These are phyloP conservation scores for Onchidella celtica DNA, from an alignment of 2,888 invertebrate species.

Conservation along the genomic window DNA sequence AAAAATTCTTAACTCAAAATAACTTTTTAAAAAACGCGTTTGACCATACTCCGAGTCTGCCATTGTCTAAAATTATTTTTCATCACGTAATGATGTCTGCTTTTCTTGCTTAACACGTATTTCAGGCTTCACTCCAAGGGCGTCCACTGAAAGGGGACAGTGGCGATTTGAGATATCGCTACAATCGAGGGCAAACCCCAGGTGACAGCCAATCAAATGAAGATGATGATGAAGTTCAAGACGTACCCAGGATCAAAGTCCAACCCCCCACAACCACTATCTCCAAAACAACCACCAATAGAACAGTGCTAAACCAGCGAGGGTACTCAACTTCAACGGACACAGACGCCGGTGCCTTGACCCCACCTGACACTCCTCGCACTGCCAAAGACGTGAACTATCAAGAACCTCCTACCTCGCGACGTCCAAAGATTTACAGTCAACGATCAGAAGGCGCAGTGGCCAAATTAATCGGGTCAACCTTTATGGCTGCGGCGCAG, in stretches of 20 bases:
- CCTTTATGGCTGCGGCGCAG: slow-evolving; percentile 10
- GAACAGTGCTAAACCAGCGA: neutral
- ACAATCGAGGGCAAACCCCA: too few species aligned
- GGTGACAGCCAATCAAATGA: too few species aligned
- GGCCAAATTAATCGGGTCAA: neutral
- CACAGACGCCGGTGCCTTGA: neutral
- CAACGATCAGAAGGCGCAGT: neutral
- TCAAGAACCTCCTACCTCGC: neutral
- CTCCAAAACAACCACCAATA: neutral
- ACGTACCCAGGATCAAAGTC: neutral
- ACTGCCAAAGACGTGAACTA: neutral
- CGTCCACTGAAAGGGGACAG: too few species aligned
- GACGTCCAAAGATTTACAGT: neutral
- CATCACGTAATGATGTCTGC: too few species aligned
- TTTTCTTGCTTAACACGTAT: too few species aligned
- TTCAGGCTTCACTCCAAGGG: too few species aligned
- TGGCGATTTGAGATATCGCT: too few species aligned
- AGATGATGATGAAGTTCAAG: too few species aligned
- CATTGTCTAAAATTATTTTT: too few species aligned
- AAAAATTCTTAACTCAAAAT: too few species aligned
- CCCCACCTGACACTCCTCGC: neutral
- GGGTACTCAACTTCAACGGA: slow-evolving; percentile 29
- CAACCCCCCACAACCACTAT: neutral
- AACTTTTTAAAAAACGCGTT: too few species aligned
- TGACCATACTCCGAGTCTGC: too few species aligned